A percentile compares a stretch with the other conserved stretches of the same genome.
These are phyloP conservation scores for Carassius carassius DNA, from an alignment of 2,113 vertebrate species.

Conservation along the genomic window DNA sequence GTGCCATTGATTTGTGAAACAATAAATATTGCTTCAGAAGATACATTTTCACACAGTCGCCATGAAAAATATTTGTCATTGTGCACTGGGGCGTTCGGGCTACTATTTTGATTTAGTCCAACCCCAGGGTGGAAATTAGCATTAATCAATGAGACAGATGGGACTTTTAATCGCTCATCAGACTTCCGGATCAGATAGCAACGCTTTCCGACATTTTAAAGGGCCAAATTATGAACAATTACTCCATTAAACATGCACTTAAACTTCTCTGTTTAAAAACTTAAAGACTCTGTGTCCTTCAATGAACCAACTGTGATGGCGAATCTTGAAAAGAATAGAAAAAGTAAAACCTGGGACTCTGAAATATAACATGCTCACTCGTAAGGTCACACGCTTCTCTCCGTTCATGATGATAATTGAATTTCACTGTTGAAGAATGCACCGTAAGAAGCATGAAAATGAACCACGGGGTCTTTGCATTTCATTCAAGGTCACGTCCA, in stretches of 20 bases:
- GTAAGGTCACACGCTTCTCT: background rate
- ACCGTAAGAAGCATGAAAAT: slow-evolving; percentile 18
- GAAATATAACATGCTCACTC: background rate
- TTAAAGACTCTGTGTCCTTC: background rate
- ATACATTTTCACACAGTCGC: background rate
- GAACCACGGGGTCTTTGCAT: background rate
- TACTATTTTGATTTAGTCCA: slow-evolving; percentile 16
- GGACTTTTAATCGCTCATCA: slow-evolving; percentile 26
- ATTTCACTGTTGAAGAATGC: background rate
- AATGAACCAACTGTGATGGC: background rate
- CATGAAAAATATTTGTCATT: background rate
- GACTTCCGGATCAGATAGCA: background rate
- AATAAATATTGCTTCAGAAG: slow-evolving; percentile 1
- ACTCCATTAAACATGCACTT: slow-evolving; percentile 6
- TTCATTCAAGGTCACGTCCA: slow-evolving; percentile 30
- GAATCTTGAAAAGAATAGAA: background rate
- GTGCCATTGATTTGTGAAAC: slow-evolving; percentile 14
- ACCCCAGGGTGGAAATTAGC: slow-evolving; percentile 28
- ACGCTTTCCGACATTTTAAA: background rate
- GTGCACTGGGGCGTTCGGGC: background rate
- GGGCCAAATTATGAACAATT: background rate
- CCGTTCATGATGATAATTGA: background rate
- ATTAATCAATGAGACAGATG: slow-evolving; percentile 32
- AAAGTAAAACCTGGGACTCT: background rate
- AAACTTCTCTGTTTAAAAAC: background rate